These are phyloP conservation scores for Polietes domitor DNA, from an alignment of 2,888 invertebrate genomes.

Conservation along the genomic window DNA sequence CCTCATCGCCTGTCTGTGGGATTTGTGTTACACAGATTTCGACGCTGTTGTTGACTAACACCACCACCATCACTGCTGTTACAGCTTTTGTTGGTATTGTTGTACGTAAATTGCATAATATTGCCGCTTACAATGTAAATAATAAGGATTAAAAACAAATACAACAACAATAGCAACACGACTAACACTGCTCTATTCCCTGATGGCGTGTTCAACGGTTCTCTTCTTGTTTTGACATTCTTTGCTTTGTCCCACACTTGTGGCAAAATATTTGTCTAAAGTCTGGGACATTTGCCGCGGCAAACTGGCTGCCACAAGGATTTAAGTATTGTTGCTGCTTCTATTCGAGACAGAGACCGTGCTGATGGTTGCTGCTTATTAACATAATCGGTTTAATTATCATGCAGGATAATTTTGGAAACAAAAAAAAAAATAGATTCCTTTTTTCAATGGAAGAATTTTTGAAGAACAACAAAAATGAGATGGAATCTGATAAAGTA, in stretches of 20 bases:
- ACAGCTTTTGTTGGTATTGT: neutral
- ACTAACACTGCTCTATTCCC: conserved; percentile 1
- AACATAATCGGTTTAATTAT: conserved; percentile 60
- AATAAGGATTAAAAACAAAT: conserved; percentile 35
- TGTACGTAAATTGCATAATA: conserved; percentile 32
- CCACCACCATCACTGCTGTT: no score
- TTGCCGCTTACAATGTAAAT: conserved; percentile 32
- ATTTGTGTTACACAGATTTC: conserved; percentile 13
- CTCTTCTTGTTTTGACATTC: neutral
- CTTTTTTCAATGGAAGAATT: no score
- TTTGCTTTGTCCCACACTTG: neutral
- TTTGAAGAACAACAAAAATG: no score
- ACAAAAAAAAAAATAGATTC: no score
- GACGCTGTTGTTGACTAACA: neutral
- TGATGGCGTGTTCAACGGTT: neutral
- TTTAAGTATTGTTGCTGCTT: neutral
- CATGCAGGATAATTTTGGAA: conserved; percentile 24
- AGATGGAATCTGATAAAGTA: no score
- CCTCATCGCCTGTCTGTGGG: neutral
- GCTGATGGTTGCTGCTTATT: conserved; percentile 31
- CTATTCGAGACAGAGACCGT: no score
- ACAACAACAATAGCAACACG: conserved; percentile 9
- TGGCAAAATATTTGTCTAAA: conserved; percentile 18
- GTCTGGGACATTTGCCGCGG: conserved; percentile 20
- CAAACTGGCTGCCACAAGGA: conserved; percentile 3